A percentile compares a stretch with the other conserved stretches of the same genome.
Conservation (phyloP, 2,888 invertebrate genomes). For the Aricia artaxerxes region DNA sequence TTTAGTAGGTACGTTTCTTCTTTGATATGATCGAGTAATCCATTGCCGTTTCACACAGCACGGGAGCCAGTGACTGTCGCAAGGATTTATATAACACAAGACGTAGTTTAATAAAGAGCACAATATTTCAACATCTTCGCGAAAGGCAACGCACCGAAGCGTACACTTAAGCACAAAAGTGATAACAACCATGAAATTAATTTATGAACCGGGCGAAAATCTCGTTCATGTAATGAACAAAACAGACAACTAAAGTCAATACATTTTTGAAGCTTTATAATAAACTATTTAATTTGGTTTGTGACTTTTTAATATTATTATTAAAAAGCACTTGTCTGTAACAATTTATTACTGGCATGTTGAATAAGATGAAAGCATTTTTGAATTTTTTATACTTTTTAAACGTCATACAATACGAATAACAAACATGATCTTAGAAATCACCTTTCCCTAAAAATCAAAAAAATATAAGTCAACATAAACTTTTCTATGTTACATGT, state of each 20-base stretch:
- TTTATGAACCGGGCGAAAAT: slow-evolving; percentile 19
- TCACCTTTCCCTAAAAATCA: background rate
- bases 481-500: background rate
- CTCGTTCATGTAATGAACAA: background rate
- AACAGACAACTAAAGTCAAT: background rate
- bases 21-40: background rate
- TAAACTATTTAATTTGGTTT: background rate
- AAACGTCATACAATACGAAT: too few species aligned
- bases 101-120: slow-evolving; percentile 14
- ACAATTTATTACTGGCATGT: background rate
- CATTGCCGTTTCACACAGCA: background rate
- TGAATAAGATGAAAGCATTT: background rate
- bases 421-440: background rate
- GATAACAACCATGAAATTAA: slow-evolving; percentile 12
- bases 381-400: background rate
- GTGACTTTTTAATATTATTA: background rate
- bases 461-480: background rate
- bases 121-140: slow-evolving; percentile 27
- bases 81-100: slow-evolving; percentile 12
- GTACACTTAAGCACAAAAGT: slow-evolving; percentile 14
- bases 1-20: background rate
- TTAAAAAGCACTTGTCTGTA: background rate
- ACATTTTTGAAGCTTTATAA: background rate
- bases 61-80: background rate
- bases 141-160: background rate